Evolutionary conservation across 2,797 vertebrate genomes (phyloP).

Genomic region (Chromobotia macracanthus): DNA sequence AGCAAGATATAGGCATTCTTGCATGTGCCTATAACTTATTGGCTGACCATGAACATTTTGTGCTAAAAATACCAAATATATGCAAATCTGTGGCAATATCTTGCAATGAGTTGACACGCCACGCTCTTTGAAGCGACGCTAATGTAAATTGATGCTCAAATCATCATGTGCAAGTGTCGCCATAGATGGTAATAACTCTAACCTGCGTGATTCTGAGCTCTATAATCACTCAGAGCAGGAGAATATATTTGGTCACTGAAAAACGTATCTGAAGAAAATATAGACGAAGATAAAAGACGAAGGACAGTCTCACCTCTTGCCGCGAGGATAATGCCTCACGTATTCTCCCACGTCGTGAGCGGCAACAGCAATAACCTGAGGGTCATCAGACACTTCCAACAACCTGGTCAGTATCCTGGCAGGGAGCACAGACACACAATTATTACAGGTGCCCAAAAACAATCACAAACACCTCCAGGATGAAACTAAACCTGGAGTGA

Average conservation of each 20-base stretch:
- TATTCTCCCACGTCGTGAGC: slow-evolving; percentile 99
- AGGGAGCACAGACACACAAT: slow-evolving; percentile 47
- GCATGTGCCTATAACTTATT: slow-evolving; percentile 15
- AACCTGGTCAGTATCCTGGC: slow-evolving; percentile 94
- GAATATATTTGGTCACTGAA: slow-evolving; percentile 3
- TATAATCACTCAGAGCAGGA: slow-evolving; percentile 27
- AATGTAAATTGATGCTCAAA: slow-evolving; percentile 28
- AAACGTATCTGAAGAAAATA: neutral
- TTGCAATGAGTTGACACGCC: slow-evolving; percentile 6
- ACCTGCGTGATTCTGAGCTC: neutral
- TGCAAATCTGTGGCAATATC: neutral
- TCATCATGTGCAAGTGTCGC: neutral
- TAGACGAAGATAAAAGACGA: slow-evolving; percentile 7
- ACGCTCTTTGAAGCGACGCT: slow-evolving; percentile 19
- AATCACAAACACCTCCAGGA: slow-evolving; percentile 41
- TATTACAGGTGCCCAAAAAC: slow-evolving; percentile 26
- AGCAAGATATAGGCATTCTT: neutral
- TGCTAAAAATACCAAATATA: slow-evolving; percentile 3
- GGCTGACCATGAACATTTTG: neutral
- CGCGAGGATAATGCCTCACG: slow-evolving; percentile 96
- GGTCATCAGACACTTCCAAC: slow-evolving; percentile 95
- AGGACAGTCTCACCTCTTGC: slow-evolving; percentile 85
- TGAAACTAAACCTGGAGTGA: slow-evolving; percentile 17
- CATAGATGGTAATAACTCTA: neutral
- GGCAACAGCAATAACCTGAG: slow-evolving; percentile 95